Evolutionary conservation across 2,888 invertebrate species (phyloP).

Genomic region (Pterostichus niger): DNA sequence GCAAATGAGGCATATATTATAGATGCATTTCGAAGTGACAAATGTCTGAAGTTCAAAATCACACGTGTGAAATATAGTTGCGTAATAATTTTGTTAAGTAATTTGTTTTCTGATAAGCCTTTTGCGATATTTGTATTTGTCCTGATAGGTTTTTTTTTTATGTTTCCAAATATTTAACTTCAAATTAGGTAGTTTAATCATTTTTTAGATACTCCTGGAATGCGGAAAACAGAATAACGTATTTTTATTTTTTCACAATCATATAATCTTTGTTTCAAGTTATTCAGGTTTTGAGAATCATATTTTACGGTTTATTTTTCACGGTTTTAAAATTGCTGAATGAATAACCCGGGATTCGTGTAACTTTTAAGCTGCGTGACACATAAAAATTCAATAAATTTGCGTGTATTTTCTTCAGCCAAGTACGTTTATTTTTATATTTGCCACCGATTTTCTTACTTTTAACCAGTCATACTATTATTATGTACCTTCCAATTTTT

Average conservation of each 20-base stretch:
- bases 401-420: slow-evolving; percentile 40
- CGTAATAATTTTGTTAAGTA: slow-evolving; percentile 25
- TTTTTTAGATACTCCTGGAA: slow-evolving; percentile 15
- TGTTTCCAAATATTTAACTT: slow-evolving; percentile 29
- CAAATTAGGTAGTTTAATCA: slow-evolving; percentile 7
- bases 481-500: slow-evolving; percentile 39
- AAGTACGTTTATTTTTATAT: slow-evolving; percentile 45
- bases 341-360: slow-evolving; percentile 7
- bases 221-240: slow-evolving; percentile 10
- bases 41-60: slow-evolving; percentile 38
- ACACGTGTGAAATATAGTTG: slow-evolving; percentile 4
- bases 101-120: slow-evolving; percentile 33
- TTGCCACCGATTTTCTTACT: slow-evolving; percentile 17
- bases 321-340: slow-evolving; percentile 20
- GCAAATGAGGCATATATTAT: slow-evolving; percentile 35
- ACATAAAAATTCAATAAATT: slow-evolving; percentile 40
- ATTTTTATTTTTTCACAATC: background rate
- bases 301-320: slow-evolving; percentile 26
- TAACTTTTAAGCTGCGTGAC: slow-evolving; percentile 1
- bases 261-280: background rate
- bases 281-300: slow-evolving; percentile 5
- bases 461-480: slow-evolving; percentile 29
- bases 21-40: slow-evolving; percentile 33
- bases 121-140: slow-evolving; percentile 27
- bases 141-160: slow-evolving; percentile 15